Percentiles rank a stretch among this genome's conserved stretches.
phyloP scores from a whole-genome alignment of 2,113 vertebrate species.

The Spilogale gracilis region DNA sequence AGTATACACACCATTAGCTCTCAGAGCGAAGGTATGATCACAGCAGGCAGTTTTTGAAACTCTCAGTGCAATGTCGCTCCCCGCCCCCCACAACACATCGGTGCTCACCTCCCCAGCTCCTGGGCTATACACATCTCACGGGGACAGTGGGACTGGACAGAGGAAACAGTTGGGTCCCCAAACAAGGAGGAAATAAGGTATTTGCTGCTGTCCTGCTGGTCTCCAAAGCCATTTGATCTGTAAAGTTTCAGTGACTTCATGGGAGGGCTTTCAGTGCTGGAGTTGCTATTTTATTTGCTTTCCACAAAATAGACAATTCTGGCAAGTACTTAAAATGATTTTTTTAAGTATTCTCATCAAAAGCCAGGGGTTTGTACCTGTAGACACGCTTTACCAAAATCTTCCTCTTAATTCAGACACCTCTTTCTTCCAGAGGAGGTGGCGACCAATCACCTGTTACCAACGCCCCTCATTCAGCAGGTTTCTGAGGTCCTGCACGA shows the following conservation, averaged over 20 bases:
- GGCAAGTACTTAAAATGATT: not conserved
- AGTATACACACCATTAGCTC: not conserved
- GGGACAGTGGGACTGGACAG: not conserved
- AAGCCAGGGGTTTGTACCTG: not conserved
- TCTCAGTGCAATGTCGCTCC: no score
- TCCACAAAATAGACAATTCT: not conserved
- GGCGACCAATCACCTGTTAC: not conserved
- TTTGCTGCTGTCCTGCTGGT: no score
- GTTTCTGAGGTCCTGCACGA: not conserved
- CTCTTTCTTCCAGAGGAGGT: not conserved
- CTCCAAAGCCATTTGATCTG: not conserved
- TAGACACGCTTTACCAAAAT: not conserved
- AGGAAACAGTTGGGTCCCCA: not conserved
- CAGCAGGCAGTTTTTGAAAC: not conserved
- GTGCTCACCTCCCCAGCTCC: not conserved
- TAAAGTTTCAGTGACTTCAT: not conserved
- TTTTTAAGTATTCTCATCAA: not conserved
- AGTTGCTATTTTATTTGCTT: not conserved
- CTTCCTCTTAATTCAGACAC: not conserved
- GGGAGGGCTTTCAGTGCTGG: not conserved
- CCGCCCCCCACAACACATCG: fast-evolving
- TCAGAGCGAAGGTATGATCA: no score
- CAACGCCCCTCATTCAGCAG: not conserved
- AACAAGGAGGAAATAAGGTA: not conserved
- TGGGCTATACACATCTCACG: not conserved